Conservation (phyloP, 2,888 invertebrate species). For the Drosophila prolongata region DNA sequence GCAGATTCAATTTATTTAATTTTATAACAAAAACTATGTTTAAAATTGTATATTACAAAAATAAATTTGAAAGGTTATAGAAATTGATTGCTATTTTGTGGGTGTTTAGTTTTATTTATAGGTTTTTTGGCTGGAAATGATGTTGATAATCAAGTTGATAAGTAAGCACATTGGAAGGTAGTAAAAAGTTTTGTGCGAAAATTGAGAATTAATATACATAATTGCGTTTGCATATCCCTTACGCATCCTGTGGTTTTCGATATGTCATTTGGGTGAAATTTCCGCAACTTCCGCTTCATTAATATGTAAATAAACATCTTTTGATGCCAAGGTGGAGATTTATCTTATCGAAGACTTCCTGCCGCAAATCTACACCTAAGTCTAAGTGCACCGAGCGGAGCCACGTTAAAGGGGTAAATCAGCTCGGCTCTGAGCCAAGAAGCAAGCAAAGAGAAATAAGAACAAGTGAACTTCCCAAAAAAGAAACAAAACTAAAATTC, state of each 20-base stretch:
- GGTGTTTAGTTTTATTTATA: no score
- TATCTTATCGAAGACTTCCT: slow-evolving; percentile 67
- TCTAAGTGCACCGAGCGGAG: slow-evolving; percentile 51
- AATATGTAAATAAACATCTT: slow-evolving; percentile 34
- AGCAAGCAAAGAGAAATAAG: background rate
- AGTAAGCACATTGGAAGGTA: no score
- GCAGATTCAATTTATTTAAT: no score
- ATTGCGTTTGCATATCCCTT: background rate
- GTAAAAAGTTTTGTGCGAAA: no score
- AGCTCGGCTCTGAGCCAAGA: slow-evolving; percentile 56
- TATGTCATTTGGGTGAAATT: slow-evolving; percentile 12
- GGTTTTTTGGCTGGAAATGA: no score
- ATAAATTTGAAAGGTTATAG: no score
- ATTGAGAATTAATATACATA: no score
- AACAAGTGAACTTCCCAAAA: slow-evolving; percentile 3
- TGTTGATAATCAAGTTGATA: no score
- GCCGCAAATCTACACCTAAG: slow-evolving; percentile 61
- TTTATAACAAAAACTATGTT: no score
- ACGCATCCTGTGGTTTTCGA: slow-evolving; percentile 7
- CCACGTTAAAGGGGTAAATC: slow-evolving; percentile 61
- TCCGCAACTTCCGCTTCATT: slow-evolving; percentile 28
- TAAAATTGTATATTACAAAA: no score
- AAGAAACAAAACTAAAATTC: slow-evolving; percentile 38
- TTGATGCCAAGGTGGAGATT: slow-evolving; percentile 34
- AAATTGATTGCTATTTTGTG: no score